phyloP scores from a whole-genome alignment of 2,113 vertebrate species.

The Carollia perspicillata region DNA sequence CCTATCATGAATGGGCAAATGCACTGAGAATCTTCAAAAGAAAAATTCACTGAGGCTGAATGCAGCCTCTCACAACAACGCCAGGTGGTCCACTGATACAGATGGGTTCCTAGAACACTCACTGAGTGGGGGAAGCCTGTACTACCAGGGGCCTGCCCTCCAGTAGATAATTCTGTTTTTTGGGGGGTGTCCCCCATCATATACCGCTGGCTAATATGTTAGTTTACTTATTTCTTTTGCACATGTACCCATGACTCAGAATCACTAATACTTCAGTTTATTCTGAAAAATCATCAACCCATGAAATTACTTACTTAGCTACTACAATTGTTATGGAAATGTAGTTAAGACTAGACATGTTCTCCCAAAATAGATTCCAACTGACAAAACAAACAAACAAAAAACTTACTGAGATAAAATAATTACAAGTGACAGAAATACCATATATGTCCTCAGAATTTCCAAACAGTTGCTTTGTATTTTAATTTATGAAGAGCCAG shows the following conservation, averaged over 20 bases:
- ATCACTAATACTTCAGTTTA: not conserved
- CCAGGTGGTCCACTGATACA: too few relatives aligned
- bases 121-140: too few relatives aligned
- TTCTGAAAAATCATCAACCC: not conserved
- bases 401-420: not conserved
- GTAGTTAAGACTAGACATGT: not conserved
- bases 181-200: too few relatives aligned
- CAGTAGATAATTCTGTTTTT: too few relatives aligned
- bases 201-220: not conserved
- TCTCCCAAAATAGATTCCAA: not conserved
- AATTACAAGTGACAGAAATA: not conserved
- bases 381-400: not conserved
- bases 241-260: not conserved
- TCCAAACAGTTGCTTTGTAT: not conserved
- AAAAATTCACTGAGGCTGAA: too few relatives aligned
- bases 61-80: too few relatives aligned
- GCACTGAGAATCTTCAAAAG: too few relatives aligned
- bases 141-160: too few relatives aligned
- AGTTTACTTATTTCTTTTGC: not conserved
- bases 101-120: too few relatives aligned
- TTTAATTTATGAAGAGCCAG: constrained; percentile 70
- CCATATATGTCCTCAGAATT: not conserved
- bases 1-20: too few relatives aligned
- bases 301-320: not conserved
- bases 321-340: not conserved